phyloP scores from a whole-genome alignment of 2,113 vertebrate species.

The Grallaria varia region DNA sequence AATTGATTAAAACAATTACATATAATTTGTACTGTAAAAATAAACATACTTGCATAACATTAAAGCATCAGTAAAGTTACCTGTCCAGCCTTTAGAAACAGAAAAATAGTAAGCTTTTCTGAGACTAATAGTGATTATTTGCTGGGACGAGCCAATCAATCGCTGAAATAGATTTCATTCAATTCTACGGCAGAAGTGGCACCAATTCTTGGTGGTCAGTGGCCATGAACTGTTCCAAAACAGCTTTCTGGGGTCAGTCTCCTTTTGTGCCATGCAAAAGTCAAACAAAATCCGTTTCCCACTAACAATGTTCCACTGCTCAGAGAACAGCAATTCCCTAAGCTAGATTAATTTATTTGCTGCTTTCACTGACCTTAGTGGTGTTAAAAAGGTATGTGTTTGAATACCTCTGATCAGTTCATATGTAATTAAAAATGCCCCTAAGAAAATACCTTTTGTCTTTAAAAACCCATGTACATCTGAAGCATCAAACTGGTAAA shows the following conservation, averaged over 20 bases:
- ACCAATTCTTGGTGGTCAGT: slow-evolving; percentile 17
- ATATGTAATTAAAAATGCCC: not conserved
- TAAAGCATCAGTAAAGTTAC: not conserved
- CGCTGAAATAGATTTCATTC: not conserved
- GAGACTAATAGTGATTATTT: not conserved
- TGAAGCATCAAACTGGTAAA: not conserved
- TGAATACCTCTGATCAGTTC: not conserved
- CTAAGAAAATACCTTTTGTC: not conserved
- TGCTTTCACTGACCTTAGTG: not conserved
- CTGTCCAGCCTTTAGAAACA: not conserved
- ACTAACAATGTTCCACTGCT: not conserved
- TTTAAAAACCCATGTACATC: not conserved
- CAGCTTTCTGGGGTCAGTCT: not conserved
- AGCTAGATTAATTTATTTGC: not conserved
- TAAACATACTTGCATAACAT: not conserved
- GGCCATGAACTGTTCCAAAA: not conserved
- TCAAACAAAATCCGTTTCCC: slow-evolving; percentile 4
- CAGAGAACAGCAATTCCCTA: not conserved
- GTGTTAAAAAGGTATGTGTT: not conserved
- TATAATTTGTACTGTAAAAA: not conserved
- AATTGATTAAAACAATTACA: not conserved
- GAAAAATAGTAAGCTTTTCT: not conserved
- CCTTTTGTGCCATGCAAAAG: not conserved
- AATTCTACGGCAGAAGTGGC: not conserved
- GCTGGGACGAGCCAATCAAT: not conserved